These are phyloP conservation scores for Thera obeliscata DNA, from an alignment of 2,888 invertebrate species.

Conservation along the genomic window DNA sequence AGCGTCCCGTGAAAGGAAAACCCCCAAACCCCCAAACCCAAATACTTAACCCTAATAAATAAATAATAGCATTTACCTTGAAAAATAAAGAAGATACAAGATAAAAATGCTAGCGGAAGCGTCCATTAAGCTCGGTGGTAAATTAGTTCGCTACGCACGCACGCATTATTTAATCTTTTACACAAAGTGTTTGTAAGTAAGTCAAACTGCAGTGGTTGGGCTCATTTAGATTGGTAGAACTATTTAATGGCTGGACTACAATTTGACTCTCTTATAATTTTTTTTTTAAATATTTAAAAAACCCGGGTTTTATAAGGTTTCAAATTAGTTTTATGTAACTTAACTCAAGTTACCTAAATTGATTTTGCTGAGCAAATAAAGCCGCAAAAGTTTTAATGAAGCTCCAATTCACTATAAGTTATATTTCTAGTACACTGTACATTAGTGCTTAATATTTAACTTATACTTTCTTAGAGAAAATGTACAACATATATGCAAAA, in stretches of 20 bases:
- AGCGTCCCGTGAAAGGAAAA: too few species aligned
- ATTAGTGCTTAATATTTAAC: too few species aligned
- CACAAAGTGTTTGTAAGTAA: conserved; percentile 1
- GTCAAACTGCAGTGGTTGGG: not conserved
- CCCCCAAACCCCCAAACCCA: too few species aligned
- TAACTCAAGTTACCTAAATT: not conserved
- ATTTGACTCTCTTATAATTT: not conserved
- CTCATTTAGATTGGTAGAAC: not conserved
- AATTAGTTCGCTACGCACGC: conserved; percentile 3
- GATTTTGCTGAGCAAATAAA: not conserved
- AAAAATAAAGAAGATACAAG: not conserved
- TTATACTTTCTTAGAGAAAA: too few species aligned
- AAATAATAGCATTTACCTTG: not conserved
- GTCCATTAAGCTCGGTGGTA: not conserved
- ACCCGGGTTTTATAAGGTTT: not conserved
- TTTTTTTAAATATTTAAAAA: not conserved
- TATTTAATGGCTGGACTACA: not conserved
- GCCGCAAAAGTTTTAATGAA: not conserved
- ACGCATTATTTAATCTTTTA: conserved; percentile 5
- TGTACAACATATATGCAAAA: too few species aligned
- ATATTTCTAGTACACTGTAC: too few species aligned
- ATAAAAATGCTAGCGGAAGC: not conserved
- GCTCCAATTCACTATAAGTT: not conserved
- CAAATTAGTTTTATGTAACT: not conserved
- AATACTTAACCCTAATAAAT: not conserved